Evolutionary conservation across 2,888 invertebrate genomes (phyloP).

Genomic region (Eupithecia subumbrata): DNA sequence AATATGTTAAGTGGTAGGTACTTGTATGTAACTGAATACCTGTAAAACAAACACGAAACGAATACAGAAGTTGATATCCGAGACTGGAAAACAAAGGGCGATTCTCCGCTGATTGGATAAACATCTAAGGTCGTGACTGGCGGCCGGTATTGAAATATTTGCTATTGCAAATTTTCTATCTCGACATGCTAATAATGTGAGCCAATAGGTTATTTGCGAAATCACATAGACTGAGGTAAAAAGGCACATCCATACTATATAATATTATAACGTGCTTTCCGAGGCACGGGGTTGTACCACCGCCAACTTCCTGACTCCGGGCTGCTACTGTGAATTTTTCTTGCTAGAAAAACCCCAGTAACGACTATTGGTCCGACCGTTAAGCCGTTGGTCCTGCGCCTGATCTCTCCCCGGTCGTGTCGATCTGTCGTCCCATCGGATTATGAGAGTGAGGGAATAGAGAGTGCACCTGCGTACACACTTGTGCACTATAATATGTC

Average conservation of each 20-base stretch:
- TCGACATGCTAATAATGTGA: constrained; percentile 57
- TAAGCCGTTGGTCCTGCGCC: too few species aligned
- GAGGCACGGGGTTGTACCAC: too few species aligned
- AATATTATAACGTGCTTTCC: too few species aligned
- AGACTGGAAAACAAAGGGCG: constrained; percentile 48
- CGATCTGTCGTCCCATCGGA: too few species aligned
- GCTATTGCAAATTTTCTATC: constrained; percentile 60
- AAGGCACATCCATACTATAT: background rate
- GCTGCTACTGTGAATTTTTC: too few species aligned
- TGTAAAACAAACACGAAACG: constrained; percentile 42
- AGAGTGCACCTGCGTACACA: too few species aligned
- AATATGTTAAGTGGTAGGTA: background rate
- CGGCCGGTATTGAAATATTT: constrained; percentile 53
- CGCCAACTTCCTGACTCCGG: too few species aligned
- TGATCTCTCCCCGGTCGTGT: too few species aligned
- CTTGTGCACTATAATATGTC: too few species aligned
- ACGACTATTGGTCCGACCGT: too few species aligned
- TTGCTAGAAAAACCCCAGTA: too few species aligned
- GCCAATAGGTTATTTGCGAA: constrained; percentile 55
- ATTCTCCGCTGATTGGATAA: constrained; percentile 56
- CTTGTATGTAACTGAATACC: constrained; percentile 22
- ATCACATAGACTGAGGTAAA: constrained; percentile 45
- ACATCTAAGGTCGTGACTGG: constrained; percentile 56
- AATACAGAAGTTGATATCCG: constrained; percentile 36
- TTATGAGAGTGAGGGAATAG: too few species aligned